Evolutionary conservation across 2,797 vertebrate genomes (phyloP).

Genomic region (Mormyrus hasselquistii): DNA sequence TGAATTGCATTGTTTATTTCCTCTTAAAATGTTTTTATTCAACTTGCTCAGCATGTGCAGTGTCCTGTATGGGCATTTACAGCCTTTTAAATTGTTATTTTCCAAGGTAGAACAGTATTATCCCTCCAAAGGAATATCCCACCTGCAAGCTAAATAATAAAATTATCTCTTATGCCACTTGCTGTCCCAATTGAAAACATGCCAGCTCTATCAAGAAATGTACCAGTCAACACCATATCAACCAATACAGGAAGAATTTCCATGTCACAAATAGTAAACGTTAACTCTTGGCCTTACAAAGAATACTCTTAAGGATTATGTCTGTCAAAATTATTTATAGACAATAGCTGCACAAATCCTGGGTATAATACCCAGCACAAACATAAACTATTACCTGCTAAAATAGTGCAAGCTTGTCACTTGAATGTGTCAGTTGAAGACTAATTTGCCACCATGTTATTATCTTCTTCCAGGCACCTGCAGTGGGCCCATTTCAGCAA

Average conservation of each 20-base stretch:
- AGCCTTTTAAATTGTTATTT: neutral
- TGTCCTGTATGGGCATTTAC: neutral
- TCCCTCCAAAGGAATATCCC: neutral
- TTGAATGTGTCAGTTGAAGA: neutral
- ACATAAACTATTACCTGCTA: neutral
- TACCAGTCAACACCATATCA: neutral
- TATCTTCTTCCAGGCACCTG: neutral
- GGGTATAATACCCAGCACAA: slow-evolving; percentile 1
- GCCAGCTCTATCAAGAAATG: neutral
- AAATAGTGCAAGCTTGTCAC: neutral
- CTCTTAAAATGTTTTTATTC: neutral
- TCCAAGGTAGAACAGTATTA: neutral
- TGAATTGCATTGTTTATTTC: slow-evolving; percentile 4
- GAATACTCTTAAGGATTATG: neutral
- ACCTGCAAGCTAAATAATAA: neutral
- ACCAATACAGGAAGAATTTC: neutral
- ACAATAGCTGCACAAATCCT: neutral
- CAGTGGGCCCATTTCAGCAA: neutral
- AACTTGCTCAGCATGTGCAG: neutral
- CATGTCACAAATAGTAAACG: neutral
- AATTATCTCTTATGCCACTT: neutral
- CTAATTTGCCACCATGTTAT: neutral
- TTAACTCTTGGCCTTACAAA: neutral
- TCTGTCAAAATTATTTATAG: neutral
- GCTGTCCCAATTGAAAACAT: neutral